Conservation (phyloP, 2,888 invertebrate species). For the Lithosia quadra region DNA sequence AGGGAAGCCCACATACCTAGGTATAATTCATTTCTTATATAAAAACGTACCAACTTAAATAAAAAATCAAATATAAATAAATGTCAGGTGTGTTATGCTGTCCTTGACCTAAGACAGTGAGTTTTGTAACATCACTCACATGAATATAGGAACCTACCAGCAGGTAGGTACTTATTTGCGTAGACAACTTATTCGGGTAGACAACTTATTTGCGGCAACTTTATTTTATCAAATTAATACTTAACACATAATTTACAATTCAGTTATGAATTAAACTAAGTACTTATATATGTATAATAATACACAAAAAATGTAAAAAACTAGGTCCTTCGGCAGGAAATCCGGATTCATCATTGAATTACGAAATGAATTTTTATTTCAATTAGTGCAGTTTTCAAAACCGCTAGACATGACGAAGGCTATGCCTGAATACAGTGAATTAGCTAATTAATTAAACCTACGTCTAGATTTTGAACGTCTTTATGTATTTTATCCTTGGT, state of each 20-base stretch:
- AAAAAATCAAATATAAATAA: background rate
- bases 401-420: background rate
- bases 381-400: background rate
- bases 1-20: too few species aligned
- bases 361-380: background rate
- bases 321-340: background rate
- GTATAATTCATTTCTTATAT: too few species aligned
- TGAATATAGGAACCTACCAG: too few species aligned
- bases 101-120: background rate
- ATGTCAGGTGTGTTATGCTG: background rate
- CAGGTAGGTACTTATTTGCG: too few species aligned
- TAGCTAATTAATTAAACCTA: too few species aligned
- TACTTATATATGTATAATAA: too few species aligned
- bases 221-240: background rate
- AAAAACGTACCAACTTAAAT: background rate
- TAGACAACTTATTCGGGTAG: background rate
- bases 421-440: background rate
- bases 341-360: background rate
- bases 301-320: background rate
- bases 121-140: background rate
- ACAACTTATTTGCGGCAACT: background rate
- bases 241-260: background rate
- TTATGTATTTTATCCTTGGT: background rate
- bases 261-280: background rate
- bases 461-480: background rate